These are phyloP conservation scores for Himantopus leucocephalus DNA, from an alignment of 2,113 vertebrate genomes.

Conservation along the genomic window DNA sequence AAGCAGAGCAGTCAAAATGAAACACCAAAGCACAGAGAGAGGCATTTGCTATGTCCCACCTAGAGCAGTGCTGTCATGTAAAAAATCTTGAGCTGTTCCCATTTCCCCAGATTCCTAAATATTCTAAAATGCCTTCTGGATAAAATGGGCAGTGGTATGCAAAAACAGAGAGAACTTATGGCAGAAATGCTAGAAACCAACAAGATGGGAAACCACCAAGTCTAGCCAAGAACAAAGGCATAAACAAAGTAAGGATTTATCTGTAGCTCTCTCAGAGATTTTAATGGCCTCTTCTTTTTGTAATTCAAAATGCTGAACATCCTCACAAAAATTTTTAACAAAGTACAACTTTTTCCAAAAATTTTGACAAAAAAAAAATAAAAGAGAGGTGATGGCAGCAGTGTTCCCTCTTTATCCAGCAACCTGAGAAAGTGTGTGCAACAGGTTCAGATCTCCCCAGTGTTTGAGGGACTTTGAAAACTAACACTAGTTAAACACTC, in stretches of 20 bases:
- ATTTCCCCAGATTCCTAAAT: neutral
- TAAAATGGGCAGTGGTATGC: neutral
- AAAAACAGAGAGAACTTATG: neutral
- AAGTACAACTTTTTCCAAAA: neutral
- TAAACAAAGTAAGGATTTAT: neutral
- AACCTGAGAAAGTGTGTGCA: neutral
- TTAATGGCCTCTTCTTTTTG: neutral
- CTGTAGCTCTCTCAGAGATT: neutral
- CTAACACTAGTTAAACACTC: neutral
- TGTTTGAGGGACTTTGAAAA: neutral
- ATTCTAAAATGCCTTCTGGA: neutral
- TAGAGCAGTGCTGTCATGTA: neutral
- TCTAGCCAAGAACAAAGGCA: neutral
- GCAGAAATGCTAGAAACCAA: neutral
- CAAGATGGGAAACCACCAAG: neutral
- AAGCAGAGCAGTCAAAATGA: neutral
- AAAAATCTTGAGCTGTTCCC: neutral
- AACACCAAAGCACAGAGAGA: neutral
- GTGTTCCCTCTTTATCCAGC: fast-evolving
- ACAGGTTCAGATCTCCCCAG: neutral
- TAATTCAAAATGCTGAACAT: neutral
- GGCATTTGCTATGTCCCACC: neutral
- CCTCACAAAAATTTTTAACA: neutral
- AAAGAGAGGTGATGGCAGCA: neutral
- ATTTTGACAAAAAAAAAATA: neutral